Conservation (phyloP, 1,140 invertebrate species). For the Pseudomyrmex concolor region DNA sequence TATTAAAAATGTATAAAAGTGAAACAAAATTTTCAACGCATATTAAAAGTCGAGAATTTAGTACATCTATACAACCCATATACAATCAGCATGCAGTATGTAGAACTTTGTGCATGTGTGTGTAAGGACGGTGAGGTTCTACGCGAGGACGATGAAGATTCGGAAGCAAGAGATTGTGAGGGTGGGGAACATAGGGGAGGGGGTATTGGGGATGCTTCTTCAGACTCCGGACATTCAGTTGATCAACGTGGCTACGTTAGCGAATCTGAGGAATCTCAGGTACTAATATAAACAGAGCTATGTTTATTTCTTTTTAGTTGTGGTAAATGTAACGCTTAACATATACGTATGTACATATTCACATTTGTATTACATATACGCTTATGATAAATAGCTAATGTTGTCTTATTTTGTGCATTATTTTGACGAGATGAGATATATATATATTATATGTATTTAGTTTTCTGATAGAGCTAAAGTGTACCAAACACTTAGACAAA, state of each 20-base stretch:
- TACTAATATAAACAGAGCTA: slow-evolving; percentile 72
- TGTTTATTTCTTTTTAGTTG: slow-evolving; percentile 55
- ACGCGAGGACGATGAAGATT: slow-evolving; percentile 81
- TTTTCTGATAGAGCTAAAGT: slow-evolving; percentile 11
- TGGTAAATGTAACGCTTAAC: slow-evolving; percentile 25
- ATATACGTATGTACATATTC: not conserved
- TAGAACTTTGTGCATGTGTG: slow-evolving; percentile 84
- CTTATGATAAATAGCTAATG: slow-evolving; percentile 30
- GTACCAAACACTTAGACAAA: not conserved
- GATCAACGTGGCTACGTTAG: slow-evolving; percentile 79
- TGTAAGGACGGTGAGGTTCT: slow-evolving; percentile 83
- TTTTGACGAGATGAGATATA: not conserved
- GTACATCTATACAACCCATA: slow-evolving; percentile 53
- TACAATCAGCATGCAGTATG: slow-evolving; percentile 80
- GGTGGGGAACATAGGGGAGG: slow-evolving; percentile 80
- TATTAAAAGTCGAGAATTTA: slow-evolving; percentile 25
- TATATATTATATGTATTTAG: not conserved
- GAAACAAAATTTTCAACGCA: not conserved
- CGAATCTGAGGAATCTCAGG: slow-evolving; percentile 82
- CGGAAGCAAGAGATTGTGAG: slow-evolving; percentile 81
- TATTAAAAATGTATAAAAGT: not conserved
- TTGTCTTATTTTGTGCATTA: slow-evolving; percentile 39
- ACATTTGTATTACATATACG: slow-evolving; percentile 7
- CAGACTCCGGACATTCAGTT: slow-evolving; percentile 80
- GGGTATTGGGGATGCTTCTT: slow-evolving; percentile 79